Base-by-base conservation (phyloP, 35 echinoderm and acorn worm species). In the Ptychodera flava region DNA sequence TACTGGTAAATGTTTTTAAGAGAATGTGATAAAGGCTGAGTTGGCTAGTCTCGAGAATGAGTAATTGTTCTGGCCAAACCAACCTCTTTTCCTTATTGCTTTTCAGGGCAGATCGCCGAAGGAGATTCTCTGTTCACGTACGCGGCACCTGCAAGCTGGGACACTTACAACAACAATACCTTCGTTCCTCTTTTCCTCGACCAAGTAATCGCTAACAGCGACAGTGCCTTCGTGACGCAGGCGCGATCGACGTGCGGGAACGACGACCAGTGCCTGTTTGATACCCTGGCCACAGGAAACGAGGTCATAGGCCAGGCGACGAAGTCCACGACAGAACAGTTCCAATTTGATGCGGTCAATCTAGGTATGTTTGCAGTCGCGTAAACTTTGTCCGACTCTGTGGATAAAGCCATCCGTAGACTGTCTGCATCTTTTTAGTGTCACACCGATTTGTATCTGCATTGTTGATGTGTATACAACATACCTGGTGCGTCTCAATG, bases 171-270 rank as follows among this genome's bases (percentile, higher is more conserved):
- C 82, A 85, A 86, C 76, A n/a, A 81, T 16, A 36, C 31, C 37
- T 84, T 86, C 78, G 14, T 45, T 15, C 90, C 90, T 37, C 27
- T 86, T 16, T 91, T 91, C 33, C 86, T 82, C 15, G 85, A 91
- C 1, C 84, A 91, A 22, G 6, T 64, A 22, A 6, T 12, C 6
- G 6, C 6, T 12, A 64, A 64, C 45, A 64, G 45, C 45, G 22
- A 64, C 45, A 64, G 45, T 64, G 45, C 45, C 6, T 22, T 64
- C 6, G 45, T 64, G 6, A 64, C 22, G 22, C 45, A 64, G 45
- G 34, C 37, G 34, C 34, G 37, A 36, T 29, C 35, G 16, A 36
- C 78, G 1, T 91, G 89, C 76, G 84, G 22, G 1, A n/a, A 28
- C 33, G 80, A 81, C 84, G 76, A 10, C 0, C 77, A 85, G 76